phyloP scores from a whole-genome alignment of 2,797 vertebrate genomes.

The Acomys russatus region DNA sequence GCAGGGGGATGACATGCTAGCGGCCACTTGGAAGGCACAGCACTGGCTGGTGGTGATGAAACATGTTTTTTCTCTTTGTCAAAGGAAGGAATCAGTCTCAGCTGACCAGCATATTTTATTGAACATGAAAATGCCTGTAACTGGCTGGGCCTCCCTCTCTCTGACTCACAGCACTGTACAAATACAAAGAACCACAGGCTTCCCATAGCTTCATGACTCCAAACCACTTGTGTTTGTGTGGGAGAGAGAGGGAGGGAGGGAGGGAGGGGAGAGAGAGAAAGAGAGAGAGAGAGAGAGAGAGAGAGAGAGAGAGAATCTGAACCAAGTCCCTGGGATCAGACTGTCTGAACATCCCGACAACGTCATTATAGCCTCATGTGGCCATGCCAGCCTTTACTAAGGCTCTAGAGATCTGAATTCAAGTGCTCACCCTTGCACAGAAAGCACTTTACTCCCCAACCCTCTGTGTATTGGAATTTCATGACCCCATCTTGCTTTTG shows the following conservation, averaged over 20 bases:
- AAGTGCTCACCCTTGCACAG: not conserved
- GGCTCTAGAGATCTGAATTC: not conserved
- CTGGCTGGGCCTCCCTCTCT: not conserved
- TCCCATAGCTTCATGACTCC: not conserved
- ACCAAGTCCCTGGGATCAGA: not conserved
- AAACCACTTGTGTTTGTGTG: not conserved
- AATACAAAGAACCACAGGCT: not conserved
- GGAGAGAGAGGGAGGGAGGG: not conserved
- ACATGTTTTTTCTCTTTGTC: not conserved
- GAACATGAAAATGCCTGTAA: conserved; percentile 25
- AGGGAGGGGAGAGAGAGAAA: not conserved
- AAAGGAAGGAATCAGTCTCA: not conserved
- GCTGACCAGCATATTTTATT: not conserved
- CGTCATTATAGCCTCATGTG: not conserved
- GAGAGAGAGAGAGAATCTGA: not conserved
- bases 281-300: not conserved
- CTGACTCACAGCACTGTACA: not conserved
- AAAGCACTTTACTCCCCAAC: too few species aligned
- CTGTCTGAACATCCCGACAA: not conserved
- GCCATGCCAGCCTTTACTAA: not conserved
- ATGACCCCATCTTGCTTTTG: not conserved
- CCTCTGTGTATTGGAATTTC: not conserved
- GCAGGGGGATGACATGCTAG: conserved; percentile 42
- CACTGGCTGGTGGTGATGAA: not conserved
- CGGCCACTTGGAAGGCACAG: conserved; percentile 18